Conservation (phyloP, 2,113 vertebrate genomes). For the Benitochromis conjunctus region DNA sequence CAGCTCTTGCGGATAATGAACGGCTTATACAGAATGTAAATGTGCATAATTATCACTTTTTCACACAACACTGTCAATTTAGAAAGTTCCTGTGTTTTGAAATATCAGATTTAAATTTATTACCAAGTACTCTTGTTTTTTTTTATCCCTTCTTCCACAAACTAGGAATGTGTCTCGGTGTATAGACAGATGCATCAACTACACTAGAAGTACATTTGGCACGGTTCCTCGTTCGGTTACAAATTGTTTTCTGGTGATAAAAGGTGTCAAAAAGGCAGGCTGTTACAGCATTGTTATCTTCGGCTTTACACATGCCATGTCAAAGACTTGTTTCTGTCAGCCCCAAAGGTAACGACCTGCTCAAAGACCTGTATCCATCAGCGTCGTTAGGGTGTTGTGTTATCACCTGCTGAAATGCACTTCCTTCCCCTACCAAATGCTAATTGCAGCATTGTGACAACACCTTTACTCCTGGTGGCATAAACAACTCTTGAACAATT, state of each 20-base stretch:
- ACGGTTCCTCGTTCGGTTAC: neutral
- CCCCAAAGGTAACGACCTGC: neutral
- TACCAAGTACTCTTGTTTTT: neutral
- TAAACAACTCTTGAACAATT: constrained; percentile 62
- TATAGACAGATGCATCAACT: neutral
- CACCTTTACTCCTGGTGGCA: constrained; percentile 39
- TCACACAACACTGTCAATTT: neutral
- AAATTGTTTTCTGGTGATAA: neutral
- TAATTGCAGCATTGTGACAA: constrained; percentile 30
- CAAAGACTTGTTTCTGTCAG: neutral
- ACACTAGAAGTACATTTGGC: neutral
- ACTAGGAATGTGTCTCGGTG: accelerated
- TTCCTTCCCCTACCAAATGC: neutral
- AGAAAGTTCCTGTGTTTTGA: neutral
- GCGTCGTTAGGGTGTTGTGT: neutral
- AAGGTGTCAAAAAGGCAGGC: neutral
- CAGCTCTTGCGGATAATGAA: neutral
- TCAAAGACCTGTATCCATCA: neutral
- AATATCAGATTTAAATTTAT: neutral
- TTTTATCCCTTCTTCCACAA: neutral
- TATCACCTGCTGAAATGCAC: constrained; percentile 20
- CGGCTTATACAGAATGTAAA: neutral
- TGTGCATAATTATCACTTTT: neutral
- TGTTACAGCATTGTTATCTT: neutral
- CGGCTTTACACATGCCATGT: neutral